Evolutionary conservation across 2,113 vertebrate genomes (phyloP), one percentile per base, ranked within the genome.

Genomic region (Microtus ochrogaster): DNA sequence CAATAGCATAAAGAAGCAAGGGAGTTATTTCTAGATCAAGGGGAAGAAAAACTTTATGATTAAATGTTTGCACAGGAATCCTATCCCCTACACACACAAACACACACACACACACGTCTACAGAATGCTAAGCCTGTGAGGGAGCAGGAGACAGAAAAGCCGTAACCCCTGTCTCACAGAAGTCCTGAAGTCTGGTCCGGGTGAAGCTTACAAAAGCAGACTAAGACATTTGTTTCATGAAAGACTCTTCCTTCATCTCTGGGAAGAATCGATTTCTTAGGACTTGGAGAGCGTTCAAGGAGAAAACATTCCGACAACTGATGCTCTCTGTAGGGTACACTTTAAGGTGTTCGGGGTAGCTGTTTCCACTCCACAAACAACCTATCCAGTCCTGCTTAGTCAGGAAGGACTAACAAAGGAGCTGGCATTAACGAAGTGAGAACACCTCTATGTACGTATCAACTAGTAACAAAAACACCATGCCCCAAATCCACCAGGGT

Each of bases 391-490:
- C 7, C 7, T 90, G 44, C 89, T 70, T 70, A 55, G 19, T 49
- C 65, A 82, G 28, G 10, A 82, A n/a, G 17, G 90, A 82, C 41
- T 81, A 36, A 39, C 9, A 30, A n/a, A 39, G 84, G 24, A 17
- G 47, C 13, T 66, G 49, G 68, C 70, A 14, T 16, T 49, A 74
- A 9, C 7, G 10, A 87, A 8, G 63, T 41, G 47, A 28, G 19
- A 39, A 39, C 17, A 2, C 16, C 65, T 77, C 65, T 77, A 12
- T 2, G 1, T 11, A 81, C 0, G 61, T 3, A 9, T 39, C 87
- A 55, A 52, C 88, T 82, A 49, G 36, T 1, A 66, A 52, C 79
- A 79, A 79, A 92, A 92, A 39, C 17, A 83, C 70, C 97, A 94
- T 73, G 2, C 39, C 49, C 68, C 78, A 47, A 21, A 47, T 44